These are phyloP conservation scores for Tinea trinotella DNA, from an alignment of 2,888 invertebrate species.

Conservation along the genomic window DNA sequence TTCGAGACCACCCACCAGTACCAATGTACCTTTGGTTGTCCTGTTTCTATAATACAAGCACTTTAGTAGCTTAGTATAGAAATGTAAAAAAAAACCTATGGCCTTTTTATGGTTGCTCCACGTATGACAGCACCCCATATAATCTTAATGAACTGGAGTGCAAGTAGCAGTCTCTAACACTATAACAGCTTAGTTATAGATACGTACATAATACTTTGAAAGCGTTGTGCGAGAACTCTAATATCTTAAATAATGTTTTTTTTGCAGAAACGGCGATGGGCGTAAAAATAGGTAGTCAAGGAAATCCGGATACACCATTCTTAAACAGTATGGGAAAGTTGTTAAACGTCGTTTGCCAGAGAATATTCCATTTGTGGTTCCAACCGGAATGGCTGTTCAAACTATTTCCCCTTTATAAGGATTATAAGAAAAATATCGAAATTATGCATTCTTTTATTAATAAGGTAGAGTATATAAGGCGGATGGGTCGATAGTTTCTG, in stretches of 20 bases:
- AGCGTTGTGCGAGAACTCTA: neutral
- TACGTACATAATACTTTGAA: neutral
- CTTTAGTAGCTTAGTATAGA: too few relatives aligned
- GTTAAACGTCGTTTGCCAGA: conserved; percentile 41
- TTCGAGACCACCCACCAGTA: too few relatives aligned
- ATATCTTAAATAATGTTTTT: conserved; percentile 7
- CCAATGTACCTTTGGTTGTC: too few relatives aligned
- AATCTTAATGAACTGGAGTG: too few relatives aligned
- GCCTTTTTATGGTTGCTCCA: too few relatives aligned
- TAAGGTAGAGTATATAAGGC: conserved; percentile 35
- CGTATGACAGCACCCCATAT: too few relatives aligned
- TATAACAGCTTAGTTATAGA: too few relatives aligned
- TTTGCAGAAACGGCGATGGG: conserved; percentile 53
- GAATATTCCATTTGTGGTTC: conserved; percentile 60
- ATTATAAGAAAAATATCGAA: conserved; percentile 61
- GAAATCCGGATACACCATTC: conserved; percentile 42
- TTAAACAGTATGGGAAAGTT: conserved; percentile 37
- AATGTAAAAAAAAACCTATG: too few relatives aligned
- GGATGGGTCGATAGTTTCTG: too few relatives aligned
- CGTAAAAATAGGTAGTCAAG: conserved; percentile 50
- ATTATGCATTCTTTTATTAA: conserved; percentile 74
- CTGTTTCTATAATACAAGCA: too few relatives aligned
- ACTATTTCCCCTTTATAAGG: conserved; percentile 56
- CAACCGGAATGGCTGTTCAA: conserved; percentile 72
- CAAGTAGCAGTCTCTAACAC: too few relatives aligned